Conservation (phyloP, 2,797 vertebrate species). For the Gadopsis marmoratus region DNA sequence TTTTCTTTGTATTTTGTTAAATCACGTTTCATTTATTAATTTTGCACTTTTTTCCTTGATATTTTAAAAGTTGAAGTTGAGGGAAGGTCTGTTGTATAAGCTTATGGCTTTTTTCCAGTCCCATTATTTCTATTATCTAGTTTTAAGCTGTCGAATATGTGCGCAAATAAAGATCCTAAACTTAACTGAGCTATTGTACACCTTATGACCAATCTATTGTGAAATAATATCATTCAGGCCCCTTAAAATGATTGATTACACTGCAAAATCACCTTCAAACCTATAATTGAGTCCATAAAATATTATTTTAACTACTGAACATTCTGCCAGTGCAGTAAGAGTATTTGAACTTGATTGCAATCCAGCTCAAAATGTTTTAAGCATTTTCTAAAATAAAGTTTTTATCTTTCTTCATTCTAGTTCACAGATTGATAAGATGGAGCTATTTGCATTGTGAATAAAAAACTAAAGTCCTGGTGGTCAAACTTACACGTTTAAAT, state of each 20-base stretch:
- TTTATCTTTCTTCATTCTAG: neutral
- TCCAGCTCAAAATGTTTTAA: neutral
- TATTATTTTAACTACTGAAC: neutral
- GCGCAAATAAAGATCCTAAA: no score
- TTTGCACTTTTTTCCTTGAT: no score
- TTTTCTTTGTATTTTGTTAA: neutral
- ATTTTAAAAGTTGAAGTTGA: no score
- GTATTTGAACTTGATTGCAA: neutral
- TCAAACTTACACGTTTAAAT: slow-evolving; percentile 1
- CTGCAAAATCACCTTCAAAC: neutral
- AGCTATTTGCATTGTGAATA: neutral
- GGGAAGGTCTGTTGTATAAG: no score
- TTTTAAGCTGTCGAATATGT: neutral
- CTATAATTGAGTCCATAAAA: neutral
- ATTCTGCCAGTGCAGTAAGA: no score
- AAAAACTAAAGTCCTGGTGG: neutral
- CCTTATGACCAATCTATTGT: no score
- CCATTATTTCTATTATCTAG: no score
- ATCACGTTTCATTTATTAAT: no score
- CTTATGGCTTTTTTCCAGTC: no score
- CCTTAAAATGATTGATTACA: neutral
- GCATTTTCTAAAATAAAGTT: neutral
- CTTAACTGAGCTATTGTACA: no score
- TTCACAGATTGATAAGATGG: neutral
- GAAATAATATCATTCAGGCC: no score